A percentile compares a stretch with the other conserved stretches of the same genome.
These are phyloP conservation scores for Sturnus vulgaris DNA, from an alignment of 2,113 vertebrate genomes.

Conservation along the genomic window DNA sequence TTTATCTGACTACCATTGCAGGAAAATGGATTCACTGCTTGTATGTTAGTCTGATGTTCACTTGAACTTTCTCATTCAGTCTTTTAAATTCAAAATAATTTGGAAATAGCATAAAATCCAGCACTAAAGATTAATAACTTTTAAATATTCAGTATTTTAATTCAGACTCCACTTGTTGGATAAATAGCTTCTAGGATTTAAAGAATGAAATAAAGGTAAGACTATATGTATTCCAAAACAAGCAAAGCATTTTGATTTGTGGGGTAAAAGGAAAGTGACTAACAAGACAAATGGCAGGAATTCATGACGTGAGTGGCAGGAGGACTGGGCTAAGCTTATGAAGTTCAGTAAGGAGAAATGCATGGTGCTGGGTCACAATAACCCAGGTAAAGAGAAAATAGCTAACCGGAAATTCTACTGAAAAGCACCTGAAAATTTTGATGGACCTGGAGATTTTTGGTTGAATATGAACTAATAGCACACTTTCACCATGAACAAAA, in stretches of 20 bases:
- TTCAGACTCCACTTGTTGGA: neutral
- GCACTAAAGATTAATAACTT: neutral
- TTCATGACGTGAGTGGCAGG: neutral
- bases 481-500: neutral
- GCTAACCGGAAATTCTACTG: neutral
- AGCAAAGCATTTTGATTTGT: neutral
- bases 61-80: neutral
- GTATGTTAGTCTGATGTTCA: neutral
- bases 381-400: neutral
- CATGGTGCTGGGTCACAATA: neutral
- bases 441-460: neutral
- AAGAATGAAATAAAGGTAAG: neutral
- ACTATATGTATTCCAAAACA: neutral
- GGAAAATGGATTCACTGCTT: neutral
- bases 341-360: neutral
- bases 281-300: neutral
- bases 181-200: neutral
- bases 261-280: neutral
- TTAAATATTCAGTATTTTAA: neutral
- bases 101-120: neutral
- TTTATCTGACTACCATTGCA: neutral
- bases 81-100: neutral
- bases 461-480: neutral
- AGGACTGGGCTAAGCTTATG: neutral
- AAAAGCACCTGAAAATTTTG: neutral